phyloP scores from a whole-genome alignment of 92 coral and sea anemone species.

The Palythoa grandis region DNA sequence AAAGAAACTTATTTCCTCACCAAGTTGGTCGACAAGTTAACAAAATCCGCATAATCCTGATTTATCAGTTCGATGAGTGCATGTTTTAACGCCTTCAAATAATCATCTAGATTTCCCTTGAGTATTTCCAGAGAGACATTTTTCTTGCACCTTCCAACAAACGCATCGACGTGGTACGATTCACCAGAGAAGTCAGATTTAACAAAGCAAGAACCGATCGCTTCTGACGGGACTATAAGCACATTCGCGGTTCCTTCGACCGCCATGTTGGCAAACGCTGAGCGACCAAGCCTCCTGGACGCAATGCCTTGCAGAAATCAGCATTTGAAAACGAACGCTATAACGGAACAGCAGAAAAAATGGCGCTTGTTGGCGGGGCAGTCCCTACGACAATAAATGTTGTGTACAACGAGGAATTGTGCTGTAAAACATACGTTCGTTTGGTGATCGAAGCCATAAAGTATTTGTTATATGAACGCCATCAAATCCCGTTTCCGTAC shows the following conservation, averaged over 20 bases:
- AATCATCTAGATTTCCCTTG: conserved; percentile 89
- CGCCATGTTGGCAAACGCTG: conserved; percentile 90
- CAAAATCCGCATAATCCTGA: conserved; percentile 99
- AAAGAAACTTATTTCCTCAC: conserved; percentile 55
- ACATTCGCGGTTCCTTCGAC: conserved; percentile 50
- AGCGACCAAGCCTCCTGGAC: conserved; percentile 41
- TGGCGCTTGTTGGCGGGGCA: conserved; percentile 37
- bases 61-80: conserved; percentile 97
- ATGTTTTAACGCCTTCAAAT: conserved; percentile 87
- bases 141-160: conserved; percentile 88
- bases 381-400: conserved; percentile 51
- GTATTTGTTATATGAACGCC: conserved; percentile 86
- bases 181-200: conserved; percentile 87
- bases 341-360: conserved; percentile 37
- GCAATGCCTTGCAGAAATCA: neutral
- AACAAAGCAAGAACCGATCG: conserved; percentile 79
- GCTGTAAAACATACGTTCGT: conserved; percentile 47
- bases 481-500: conserved; percentile 88
- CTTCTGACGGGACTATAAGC: conserved; percentile 81
- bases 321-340: neutral
- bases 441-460: conserved; percentile 82
- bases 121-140: conserved; percentile 81
- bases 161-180: conserved; percentile 85
- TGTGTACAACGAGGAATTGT: conserved; percentile 55
- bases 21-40: conserved; percentile 93